A percentile compares a stretch with the other conserved stretches of the same genome.
Conservation (phyloP, 2,888 invertebrate species). For the Drosophila mettleri region DNA sequence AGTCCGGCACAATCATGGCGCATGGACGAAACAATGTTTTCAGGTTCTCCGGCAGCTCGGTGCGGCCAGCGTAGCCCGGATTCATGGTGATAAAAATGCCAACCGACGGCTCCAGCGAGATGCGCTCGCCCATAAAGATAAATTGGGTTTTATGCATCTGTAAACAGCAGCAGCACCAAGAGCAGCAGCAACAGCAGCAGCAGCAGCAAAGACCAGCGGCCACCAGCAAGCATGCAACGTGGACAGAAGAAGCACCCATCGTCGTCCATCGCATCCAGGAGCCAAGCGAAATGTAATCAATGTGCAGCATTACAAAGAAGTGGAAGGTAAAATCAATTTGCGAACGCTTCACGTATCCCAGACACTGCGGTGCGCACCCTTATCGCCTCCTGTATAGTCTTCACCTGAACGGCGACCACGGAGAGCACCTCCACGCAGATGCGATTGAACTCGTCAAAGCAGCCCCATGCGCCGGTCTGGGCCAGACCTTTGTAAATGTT, state of each 20-base stretch:
- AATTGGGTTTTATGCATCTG: constrained; percentile 90
- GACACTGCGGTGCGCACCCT: constrained; percentile 86
- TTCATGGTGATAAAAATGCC: constrained; percentile 99
- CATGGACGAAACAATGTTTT: constrained; percentile 90
- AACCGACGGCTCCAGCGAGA: constrained; percentile 90
- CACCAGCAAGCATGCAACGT: constrained; percentile 13
- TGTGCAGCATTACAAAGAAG: constrained; percentile 65
- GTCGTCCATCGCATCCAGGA: constrained; percentile 26
- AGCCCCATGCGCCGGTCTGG: constrained; percentile 98
- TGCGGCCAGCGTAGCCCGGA: constrained; percentile 97
- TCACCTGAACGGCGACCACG: constrained; percentile 98
- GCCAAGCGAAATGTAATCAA: constrained; percentile 70
- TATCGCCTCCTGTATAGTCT: constrained; percentile 94
- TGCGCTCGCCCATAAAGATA: constrained; percentile 93
- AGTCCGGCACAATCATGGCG: constrained; percentile 99
- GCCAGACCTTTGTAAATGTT: constrained; percentile 97
- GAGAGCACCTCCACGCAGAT: constrained; percentile 98
- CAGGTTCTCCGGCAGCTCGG: constrained; percentile 93
- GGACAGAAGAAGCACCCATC: constrained; percentile 22
- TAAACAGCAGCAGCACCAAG: constrained; percentile 55
- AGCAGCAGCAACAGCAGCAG: constrained; percentile 17
- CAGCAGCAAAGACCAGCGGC: too few species aligned
- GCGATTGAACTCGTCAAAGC: constrained; percentile 98
- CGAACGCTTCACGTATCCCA: constrained; percentile 44
- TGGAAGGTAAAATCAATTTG: constrained; percentile 75